Base-by-base conservation (phyloP, 1,140 invertebrate genomes). In the Ooceraea biroi region DNA sequence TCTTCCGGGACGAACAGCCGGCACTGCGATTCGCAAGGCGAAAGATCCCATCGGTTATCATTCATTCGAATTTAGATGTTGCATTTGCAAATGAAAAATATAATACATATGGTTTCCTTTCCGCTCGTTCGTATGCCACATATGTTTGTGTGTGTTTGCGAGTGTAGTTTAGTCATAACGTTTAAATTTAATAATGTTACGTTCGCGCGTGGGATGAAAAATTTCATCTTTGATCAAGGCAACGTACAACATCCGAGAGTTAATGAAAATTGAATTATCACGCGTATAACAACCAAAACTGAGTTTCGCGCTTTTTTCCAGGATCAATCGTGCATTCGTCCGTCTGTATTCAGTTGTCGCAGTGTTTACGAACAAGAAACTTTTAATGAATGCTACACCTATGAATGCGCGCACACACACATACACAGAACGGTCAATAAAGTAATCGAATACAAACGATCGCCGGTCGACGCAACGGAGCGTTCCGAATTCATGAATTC, bases 381-480 rank as follows among this genome's bases (percentile, higher is more conserved):
- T 80, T 80, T 80, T 80, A 71, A 80, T 71, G 76, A 80, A 80
- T 80, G 57, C n/a, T n/a, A 80, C 76, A 71, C 65, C 30, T 17
- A 77, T 50, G 50, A 55, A 14, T 19, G 30, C 0, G 46, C 17
- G 17, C 22, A 22, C 10, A 0, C 11, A 3, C 3, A 3, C 2
- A 19, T 19, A 22, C 7, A 36, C 36, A 11, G 10, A 22, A 46
- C 14, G 69, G 5, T 8, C 65, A 65, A 80, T 71, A 71, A 50
- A 80, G 69, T 80, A 80, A 71, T 80, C 76, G 76, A 80, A 80
- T 65, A 80, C 76, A 80, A 80, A 80, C 76, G 65, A 80, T 80
- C 65, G 76, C 30, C 52, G 17, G 12, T 22, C 25, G 63, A 25
- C 65, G 65, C 76, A 36, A 41, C 25, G 76, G 11, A 52, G 65